phyloP scores from a whole-genome alignment of 2,113 vertebrate species.

The Butorides virescens region DNA sequence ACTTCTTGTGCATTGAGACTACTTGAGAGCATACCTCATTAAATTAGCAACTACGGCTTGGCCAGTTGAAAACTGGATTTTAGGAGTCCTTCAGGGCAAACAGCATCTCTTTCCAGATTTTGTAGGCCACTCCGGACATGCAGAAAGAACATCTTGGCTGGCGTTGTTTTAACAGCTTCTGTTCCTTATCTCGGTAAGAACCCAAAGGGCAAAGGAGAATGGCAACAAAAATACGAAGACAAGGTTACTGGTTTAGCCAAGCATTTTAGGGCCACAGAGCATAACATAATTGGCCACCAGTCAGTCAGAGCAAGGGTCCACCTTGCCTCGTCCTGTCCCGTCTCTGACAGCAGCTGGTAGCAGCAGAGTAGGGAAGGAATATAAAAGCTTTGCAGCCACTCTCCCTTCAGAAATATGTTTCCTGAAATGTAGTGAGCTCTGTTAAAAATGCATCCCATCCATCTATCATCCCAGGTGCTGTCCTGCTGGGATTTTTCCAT shows the following conservation, averaged over 20 bases:
- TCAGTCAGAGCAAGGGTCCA: not conserved
- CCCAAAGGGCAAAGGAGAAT: not conserved
- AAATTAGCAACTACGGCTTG: not conserved
- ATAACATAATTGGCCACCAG: not conserved
- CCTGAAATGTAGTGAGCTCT: conserved; percentile 59
- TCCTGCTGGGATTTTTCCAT: conserved; percentile 71
- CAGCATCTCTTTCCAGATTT: not conserved
- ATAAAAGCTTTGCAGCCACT: conserved; percentile 16
- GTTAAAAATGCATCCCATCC: conserved; percentile 69
- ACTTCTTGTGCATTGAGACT: not conserved
- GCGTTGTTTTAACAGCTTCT: not conserved
- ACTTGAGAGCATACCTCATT: not conserved
- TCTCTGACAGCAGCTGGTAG: not conserved
- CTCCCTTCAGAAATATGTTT: conserved; percentile 48
- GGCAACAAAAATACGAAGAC: not conserved
- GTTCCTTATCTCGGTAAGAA: not conserved
- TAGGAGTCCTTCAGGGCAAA: not conserved
- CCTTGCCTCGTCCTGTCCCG: not conserved
- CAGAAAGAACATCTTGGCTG: not conserved
- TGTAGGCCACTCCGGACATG: not conserved
- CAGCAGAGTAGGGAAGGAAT: not conserved
- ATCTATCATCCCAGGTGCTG: conserved; percentile 61
- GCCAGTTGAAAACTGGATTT: not conserved
- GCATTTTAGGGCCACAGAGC: not conserved
- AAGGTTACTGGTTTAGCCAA: not conserved